Conservation (phyloP, 2,797 vertebrate species). For the Chiroxiphia lanceolata region DNA sequence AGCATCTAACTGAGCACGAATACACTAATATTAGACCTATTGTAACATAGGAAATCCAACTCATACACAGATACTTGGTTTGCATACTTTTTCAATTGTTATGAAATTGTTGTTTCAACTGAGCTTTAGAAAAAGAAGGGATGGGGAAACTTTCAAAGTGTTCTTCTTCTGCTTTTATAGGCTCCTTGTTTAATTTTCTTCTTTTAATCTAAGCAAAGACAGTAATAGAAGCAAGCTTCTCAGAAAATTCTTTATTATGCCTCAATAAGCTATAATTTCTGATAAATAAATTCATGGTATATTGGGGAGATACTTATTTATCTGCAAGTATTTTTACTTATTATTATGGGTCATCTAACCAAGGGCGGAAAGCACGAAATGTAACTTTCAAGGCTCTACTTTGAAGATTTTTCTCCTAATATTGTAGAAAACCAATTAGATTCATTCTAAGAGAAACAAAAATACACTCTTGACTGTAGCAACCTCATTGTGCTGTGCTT, state of each 20-base stretch:
- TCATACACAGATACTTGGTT: neutral
- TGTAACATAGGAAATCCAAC: neutral
- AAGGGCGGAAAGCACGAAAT: neutral
- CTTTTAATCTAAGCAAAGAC: neutral
- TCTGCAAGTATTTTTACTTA: neutral
- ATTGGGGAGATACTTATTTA: neutral
- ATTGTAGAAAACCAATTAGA: constrained; percentile 57
- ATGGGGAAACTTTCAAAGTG: neutral
- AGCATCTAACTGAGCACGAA: no score
- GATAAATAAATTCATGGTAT: neutral
- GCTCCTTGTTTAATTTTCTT: neutral
- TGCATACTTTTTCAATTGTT: neutral
- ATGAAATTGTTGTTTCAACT: neutral
- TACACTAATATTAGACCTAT: neutral
- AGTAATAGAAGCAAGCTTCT: neutral
- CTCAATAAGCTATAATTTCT: neutral
- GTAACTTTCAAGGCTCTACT: neutral
- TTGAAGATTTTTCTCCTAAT: neutral
- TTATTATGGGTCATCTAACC: neutral
- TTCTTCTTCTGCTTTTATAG: neutral
- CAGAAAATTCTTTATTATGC: neutral
- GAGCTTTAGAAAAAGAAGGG: neutral
- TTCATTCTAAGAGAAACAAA: constrained; percentile 47
- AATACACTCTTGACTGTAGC: constrained; percentile 58
- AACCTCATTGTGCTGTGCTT: constrained; percentile 62